Evolutionary conservation across 2,113 vertebrate genomes (phyloP), one percentile per base, ranked within the genome.

Genomic region (Strix aluco): DNA sequence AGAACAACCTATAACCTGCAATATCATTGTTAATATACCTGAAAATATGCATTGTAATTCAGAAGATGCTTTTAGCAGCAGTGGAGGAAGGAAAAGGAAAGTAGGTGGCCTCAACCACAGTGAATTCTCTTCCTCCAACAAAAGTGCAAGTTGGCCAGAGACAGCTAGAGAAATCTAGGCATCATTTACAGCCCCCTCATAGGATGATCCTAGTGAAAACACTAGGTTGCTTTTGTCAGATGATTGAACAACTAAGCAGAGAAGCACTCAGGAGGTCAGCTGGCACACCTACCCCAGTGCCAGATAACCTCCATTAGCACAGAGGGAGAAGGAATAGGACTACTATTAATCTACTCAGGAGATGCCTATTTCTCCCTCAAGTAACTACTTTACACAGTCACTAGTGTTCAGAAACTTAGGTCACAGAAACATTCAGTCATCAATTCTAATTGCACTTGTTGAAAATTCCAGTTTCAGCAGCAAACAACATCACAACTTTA

Each of bases 401-500:
- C 38, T 62, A 88, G 19, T 6, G 11, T 69, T 92, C 62, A 51
- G 51, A 83, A 90, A 62, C n/a, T 44, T 13, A 34, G 2, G 29
- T n/a, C 66, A 93, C 17, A 67, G 10, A 66, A 86, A 49, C 30
- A 78, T 40, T 54, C 36, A 30, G 8, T 71, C 54, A 75, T 34
- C 30, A 61, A 57, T 46, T 73, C 88, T 66, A 83, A 58, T 11
- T 58, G 46, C 29, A 54, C 27, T 57, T 25, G 8, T 29, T 51
- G 42, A 94, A 90, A 51, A 77, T 25, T 51, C 34, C 22, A 62
- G 55, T 55, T 83, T 59, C 66, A 79, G 52, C 51, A 91, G 70
- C 59, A 82, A 82, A n/a, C 30, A 78, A 38, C 38, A 58, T 8
- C 0, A 0, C 0, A 3, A 59, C 38, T 55, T 81, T 1, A 67